These are phyloP conservation scores for Chouioia cunea DNA, from an alignment of 2,888 invertebrate genomes.

Conservation along the genomic window DNA sequence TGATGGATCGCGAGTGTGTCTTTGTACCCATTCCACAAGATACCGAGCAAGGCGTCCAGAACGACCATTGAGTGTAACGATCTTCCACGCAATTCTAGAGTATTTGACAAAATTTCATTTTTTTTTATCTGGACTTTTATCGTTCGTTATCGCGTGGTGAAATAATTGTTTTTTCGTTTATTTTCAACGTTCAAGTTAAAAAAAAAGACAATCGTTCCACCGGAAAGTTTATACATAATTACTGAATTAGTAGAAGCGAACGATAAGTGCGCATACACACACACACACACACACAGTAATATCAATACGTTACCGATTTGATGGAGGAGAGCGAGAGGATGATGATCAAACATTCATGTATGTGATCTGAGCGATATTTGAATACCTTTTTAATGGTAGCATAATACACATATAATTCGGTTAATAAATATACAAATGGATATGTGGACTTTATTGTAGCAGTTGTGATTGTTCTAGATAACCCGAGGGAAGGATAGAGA, in stretches of 20 bases:
- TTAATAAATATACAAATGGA: too few relatives aligned
- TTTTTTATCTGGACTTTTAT: too few relatives aligned
- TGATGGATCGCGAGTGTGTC: slow-evolving; percentile 74
- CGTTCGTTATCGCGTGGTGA: neutral
- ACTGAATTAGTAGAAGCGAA: too few relatives aligned
- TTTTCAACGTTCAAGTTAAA: neutral
- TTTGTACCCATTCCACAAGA: slow-evolving; percentile 87
- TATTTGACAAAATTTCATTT: slow-evolving; percentile 53
- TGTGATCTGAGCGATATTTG: neutral
- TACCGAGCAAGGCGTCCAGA: slow-evolving; percentile 92
- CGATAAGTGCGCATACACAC: too few relatives aligned
- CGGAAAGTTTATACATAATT: neutral
- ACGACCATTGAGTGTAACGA: slow-evolving; percentile 79
- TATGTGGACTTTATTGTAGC: too few relatives aligned
- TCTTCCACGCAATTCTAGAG: slow-evolving; percentile 70
- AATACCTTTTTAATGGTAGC: too few relatives aligned
- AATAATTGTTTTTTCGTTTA: neutral
- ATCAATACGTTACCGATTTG: slow-evolving; percentile 30
- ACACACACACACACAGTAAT: too few relatives aligned
- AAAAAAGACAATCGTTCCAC: neutral
- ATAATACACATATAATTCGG: too few relatives aligned
- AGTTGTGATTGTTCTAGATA: too few relatives aligned
- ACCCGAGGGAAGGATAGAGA: too few relatives aligned
- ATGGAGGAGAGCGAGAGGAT: slow-evolving; percentile 28
- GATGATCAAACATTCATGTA: neutral